Base-by-base conservation (phyloP, 2,888 invertebrate genomes). In the Drosophila maculinotata region DNA sequence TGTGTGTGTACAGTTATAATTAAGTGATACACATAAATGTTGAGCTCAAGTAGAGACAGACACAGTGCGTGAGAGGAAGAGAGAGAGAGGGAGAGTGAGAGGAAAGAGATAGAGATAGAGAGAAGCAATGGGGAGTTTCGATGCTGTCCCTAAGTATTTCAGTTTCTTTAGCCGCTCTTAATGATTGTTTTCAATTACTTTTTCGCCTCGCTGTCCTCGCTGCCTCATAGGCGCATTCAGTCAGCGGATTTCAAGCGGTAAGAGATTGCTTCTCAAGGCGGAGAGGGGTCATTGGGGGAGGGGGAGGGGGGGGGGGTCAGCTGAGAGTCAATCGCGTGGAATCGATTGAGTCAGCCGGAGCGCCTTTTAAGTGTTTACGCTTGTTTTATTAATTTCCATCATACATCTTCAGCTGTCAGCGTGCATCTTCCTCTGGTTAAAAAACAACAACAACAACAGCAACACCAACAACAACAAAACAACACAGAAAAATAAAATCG, bases 351-450 rank as follows among this genome's bases (percentile, higher is more conserved):
- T 76, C 77, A 72, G 54, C 28, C 36, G 54, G 60, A 87, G 79
- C 86, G 79, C 73, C 88, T 76, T 73, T 81, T 81, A 88, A 88
- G 85, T 89, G 87, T 83, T 87, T 87, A 87, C 83, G 80, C 81
- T 79, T 89, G 89, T 89, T 85, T 89, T 89, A 80, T 87, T 85
- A 89, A 89, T 89, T 87, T 74, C 76, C 80, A 67, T 78, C 83
- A 89, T 89, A 87, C 67, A 80, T 89, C 89, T 87, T 87, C 49
- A 36, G 66, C 87, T 85, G 85, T 87, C 85, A 82, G 80, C 80
- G 42, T 58, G 42, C 53, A 62, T 58, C 64, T 52, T 36, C 41
- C 53, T 47, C 54, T 44, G 10, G 15, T 25, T 20, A 36, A 51
- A 26, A 25, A 38, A 9, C 28, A n/a, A n/a, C n/a, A n/a, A 30